Percentiles rank a stretch among this genome's conserved stretches.
Conservation (phyloP, 2,797 vertebrate genomes). For the Catostomus latipinnis region DNA sequence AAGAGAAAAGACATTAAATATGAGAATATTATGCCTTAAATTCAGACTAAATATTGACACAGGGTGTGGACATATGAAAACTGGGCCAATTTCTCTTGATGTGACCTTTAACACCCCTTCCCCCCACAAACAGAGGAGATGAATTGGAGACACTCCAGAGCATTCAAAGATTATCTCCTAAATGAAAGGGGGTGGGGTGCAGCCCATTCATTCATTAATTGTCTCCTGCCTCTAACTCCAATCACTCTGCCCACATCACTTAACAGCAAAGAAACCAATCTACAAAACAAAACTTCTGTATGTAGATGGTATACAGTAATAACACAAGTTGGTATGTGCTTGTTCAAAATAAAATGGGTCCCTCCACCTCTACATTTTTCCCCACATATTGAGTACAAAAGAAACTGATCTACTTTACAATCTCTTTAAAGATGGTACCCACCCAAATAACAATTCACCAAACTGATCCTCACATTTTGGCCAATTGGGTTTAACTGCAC, state of each 20-base stretch:
- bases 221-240: constrained; percentile 14
- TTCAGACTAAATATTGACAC: constrained; percentile 38
- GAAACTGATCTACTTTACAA: constrained; percentile 45
- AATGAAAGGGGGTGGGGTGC: constrained; percentile 51
- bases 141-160: constrained; percentile 15
- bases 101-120: constrained; percentile 28
- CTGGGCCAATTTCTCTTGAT: constrained; percentile 16
- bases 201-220: constrained; percentile 31
- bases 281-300: constrained; percentile 47
- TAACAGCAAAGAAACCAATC: constrained; percentile 59
- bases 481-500: constrained; percentile 14
- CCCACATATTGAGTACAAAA: constrained; percentile 14
- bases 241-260: constrained; percentile 47
- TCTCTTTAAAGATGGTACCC: constrained; percentile 36
- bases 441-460: constrained; percentile 48
- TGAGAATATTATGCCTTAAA: constrained; percentile 15
- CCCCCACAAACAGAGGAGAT: constrained; percentile 3
- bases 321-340: constrained; percentile 2
- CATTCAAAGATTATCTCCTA: constrained; percentile 42
- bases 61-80: constrained; percentile 29
- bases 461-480: constrained; percentile 8
- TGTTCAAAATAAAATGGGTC: constrained; percentile 18
- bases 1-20: constrained; percentile 3
- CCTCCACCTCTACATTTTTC: constrained; percentile 31
- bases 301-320: neutral